phyloP scores from a whole-genome alignment of 1,140 invertebrate species.

The Nebria ingens region DNA sequence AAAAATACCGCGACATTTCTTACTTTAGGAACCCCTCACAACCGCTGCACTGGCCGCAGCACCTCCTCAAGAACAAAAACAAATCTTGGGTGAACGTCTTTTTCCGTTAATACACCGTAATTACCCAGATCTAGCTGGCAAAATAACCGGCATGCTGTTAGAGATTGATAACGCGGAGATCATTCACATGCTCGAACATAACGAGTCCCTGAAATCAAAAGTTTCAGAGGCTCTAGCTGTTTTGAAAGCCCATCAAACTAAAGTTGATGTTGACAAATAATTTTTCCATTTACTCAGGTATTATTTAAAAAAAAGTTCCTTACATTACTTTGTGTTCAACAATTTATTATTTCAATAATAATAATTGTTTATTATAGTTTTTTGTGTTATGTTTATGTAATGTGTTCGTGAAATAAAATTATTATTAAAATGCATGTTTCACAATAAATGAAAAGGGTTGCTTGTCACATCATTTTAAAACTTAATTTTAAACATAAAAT shows the following conservation, averaged over 20 bases:
- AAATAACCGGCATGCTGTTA: slow-evolving; percentile 72
- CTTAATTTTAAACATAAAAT: no score
- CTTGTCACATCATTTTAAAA: no score
- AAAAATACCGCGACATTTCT: no score
- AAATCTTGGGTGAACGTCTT: slow-evolving; percentile 63
- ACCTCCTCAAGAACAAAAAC: slow-evolving; percentile 55
- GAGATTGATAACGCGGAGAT: slow-evolving; percentile 72
- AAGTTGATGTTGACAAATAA: slow-evolving; percentile 16
- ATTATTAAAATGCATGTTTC: no score
- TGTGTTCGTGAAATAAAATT: no score
- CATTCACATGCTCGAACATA: slow-evolving; percentile 35
- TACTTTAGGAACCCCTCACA: background rate
- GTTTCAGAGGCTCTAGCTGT: slow-evolving; percentile 33
- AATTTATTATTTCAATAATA: no score
- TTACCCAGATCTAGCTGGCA: slow-evolving; percentile 57
- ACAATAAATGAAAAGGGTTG: no score
- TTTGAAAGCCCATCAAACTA: slow-evolving; percentile 29
- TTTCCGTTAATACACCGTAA: slow-evolving; percentile 57
- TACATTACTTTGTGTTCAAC: no score
- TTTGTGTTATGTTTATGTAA: no score
- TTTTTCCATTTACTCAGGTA: no score
- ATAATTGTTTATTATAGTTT: no score
- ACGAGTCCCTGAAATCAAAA: slow-evolving; percentile 29
- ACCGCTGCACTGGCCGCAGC: slow-evolving; percentile 44
- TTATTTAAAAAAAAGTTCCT: no score